Evolutionary conservation across 2,797 vertebrate species (phyloP).

Genomic region (Phataginus tricuspis): DNA sequence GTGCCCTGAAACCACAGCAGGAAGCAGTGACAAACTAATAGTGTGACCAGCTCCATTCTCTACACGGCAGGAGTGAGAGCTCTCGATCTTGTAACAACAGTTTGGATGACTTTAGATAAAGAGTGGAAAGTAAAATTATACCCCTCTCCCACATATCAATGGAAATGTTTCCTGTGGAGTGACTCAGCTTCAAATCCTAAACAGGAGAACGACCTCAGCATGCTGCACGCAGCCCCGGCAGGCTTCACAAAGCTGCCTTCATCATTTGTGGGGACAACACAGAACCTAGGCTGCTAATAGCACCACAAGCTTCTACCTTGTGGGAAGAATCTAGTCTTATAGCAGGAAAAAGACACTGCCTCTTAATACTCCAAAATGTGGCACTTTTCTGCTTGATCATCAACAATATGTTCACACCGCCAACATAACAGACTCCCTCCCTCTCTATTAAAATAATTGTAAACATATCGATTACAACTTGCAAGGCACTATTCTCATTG

Average conservation of each 20-base stretch:
- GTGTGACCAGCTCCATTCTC: conserved; percentile 54
- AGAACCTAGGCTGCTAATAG: background rate
- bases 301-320: conserved; percentile 42
- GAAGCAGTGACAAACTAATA: background rate
- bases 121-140: conserved; percentile 58
- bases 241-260: conserved; percentile 27
- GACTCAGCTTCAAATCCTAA: conserved; percentile 58
- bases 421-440: background rate
- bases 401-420: background rate
- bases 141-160: conserved; percentile 55
- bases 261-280: conserved; percentile 48
- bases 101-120: conserved; percentile 61
- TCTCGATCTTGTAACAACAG: conserved; percentile 36
- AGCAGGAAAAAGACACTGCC: background rate
- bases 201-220: conserved; percentile 57
- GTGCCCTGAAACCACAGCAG: background rate
- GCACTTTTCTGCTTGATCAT: background rate
- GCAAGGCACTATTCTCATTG: background rate
- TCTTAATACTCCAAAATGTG: background rate
- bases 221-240: conserved; percentile 48
- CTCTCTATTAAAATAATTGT: background rate
- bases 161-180: conserved; percentile 49
- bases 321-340: background rate
- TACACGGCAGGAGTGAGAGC: conserved; percentile 39
- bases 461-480: background rate